Evolutionary conservation across 2,888 invertebrate species (phyloP), one percentile per base, ranked within the genome.

Genomic region (Copidosoma aretas): DNA sequence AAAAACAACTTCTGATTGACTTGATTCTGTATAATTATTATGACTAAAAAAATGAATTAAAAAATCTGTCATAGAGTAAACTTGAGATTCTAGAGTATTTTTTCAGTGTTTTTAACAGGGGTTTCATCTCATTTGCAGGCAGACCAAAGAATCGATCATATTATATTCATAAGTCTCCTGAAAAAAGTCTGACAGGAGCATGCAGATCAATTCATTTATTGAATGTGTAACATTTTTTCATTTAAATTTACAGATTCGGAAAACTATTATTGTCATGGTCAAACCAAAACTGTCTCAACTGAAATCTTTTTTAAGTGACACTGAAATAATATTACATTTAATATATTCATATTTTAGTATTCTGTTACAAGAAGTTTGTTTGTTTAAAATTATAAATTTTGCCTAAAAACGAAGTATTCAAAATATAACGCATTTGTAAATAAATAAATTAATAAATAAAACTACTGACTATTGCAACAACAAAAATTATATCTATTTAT

Each of bases 241-340:
- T 54, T 70, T 56, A 49, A 39, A 65, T 68, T 66, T 63, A 68
- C 67, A 62, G 25, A 63, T 66, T 68, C 64, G 68, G 65, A 68
- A 68, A 70, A 71, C 65, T 68, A 66, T 71, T 71, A 71, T 71
- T 71, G 71, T 71, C 71, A 68, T 71, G 63, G 65, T 71, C 68
- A 21, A 71, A 68, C 15, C 46, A 49, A 65, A 71, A 71, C 56
- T 64, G 61, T 71, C 22, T 46, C 32, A 61, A 61, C 10, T 56
- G 64, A 67, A 32, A 32, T 32, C 32, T 32, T 32, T 32, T 32
- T 32, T 32, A 32, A 32, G 8, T 5, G 32, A 8, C 43, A 46
- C 24, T 24, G 43, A 62, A 46, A 58, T 17, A 53, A 57, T 61
- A 22, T 17, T 25, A 43, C 24, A 24, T 8, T 32, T 32, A 41